phyloP scores from a whole-genome alignment of 2,888 invertebrate genomes.

The Meganola albula region DNA sequence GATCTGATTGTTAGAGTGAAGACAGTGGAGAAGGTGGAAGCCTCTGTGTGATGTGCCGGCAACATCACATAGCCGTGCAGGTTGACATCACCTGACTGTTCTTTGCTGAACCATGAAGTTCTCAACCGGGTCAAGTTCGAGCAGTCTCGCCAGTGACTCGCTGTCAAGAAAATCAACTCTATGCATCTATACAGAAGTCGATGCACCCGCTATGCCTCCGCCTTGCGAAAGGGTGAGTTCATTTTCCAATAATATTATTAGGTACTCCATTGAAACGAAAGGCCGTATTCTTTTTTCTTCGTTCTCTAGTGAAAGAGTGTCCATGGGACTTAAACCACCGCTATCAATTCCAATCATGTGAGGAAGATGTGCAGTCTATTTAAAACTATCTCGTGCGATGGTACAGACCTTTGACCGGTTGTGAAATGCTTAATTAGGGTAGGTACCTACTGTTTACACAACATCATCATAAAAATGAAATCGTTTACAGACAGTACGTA shows the following conservation, averaged over 20 bases:
- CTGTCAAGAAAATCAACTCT: slow-evolving; percentile 81
- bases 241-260: no score
- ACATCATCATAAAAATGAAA: slow-evolving; percentile 17
- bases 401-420: no score
- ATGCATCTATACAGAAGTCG: slow-evolving; percentile 80
- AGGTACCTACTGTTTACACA: no score
- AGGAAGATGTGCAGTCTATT: no score
- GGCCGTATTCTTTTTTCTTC: no score
- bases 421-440: no score
- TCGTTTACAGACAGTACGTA: no score
- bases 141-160: slow-evolving; percentile 81
- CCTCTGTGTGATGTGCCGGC: slow-evolving; percentile 69
- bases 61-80: slow-evolving; percentile 60
- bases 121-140: slow-evolving; percentile 80
- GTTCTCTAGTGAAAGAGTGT: no score
- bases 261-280: no score
- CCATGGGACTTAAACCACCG: no score
- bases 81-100: slow-evolving; percentile 63
- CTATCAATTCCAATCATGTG: no score
- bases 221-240: slow-evolving; percentile 77
- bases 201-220: slow-evolving; percentile 54
- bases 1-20: slow-evolving; percentile 27
- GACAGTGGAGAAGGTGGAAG: slow-evolving; percentile 28
- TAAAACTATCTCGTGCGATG: no score
- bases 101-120: slow-evolving; percentile 72